These are phyloP conservation scores for Neomicropteryx cornuta DNA, from an alignment of 1,140 invertebrate species.

Conservation along the genomic window DNA sequence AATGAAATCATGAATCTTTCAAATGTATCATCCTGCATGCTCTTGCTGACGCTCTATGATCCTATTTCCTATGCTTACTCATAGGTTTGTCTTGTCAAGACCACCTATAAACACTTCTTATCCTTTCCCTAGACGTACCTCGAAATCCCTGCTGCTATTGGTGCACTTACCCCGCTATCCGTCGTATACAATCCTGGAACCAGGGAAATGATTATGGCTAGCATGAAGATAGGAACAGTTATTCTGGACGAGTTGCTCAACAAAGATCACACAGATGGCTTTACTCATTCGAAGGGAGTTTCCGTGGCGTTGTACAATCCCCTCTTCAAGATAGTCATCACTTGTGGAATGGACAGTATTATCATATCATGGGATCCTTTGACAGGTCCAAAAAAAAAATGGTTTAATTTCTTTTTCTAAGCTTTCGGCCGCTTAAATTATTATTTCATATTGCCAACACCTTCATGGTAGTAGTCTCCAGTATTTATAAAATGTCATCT, in stretches of 20 bases:
- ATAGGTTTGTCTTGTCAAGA: too few relatives aligned
- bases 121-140: slow-evolving; percentile 44
- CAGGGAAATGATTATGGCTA: slow-evolving; percentile 50
- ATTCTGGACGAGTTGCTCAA: slow-evolving; percentile 48
- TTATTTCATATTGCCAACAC: too few relatives aligned
- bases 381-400: slow-evolving; percentile 38
- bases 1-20: too few relatives aligned
- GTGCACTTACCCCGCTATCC: slow-evolving; percentile 42
- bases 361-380: slow-evolving; percentile 64
- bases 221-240: slow-evolving; percentile 45
- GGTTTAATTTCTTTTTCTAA: too few relatives aligned
- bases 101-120: too few relatives aligned
- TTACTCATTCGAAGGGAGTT: slow-evolving; percentile 50
- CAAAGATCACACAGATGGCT: slow-evolving; percentile 52
- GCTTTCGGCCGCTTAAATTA: too few relatives aligned
- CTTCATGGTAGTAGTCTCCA: too few relatives aligned
- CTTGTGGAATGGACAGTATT: slow-evolving; percentile 55
- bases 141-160: slow-evolving; percentile 44
- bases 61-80: too few relatives aligned
- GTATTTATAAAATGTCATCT: too few relatives aligned
- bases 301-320: slow-evolving; percentile 56
- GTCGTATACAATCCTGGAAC: slow-evolving; percentile 49
- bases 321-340: slow-evolving; percentile 54
- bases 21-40: too few relatives aligned
- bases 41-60: too few relatives aligned